A percentile compares a stretch with the other conserved stretches of the same genome.
Conservation (phyloP, 2,888 invertebrate genomes). For the Rhagonycha lutea region DNA sequence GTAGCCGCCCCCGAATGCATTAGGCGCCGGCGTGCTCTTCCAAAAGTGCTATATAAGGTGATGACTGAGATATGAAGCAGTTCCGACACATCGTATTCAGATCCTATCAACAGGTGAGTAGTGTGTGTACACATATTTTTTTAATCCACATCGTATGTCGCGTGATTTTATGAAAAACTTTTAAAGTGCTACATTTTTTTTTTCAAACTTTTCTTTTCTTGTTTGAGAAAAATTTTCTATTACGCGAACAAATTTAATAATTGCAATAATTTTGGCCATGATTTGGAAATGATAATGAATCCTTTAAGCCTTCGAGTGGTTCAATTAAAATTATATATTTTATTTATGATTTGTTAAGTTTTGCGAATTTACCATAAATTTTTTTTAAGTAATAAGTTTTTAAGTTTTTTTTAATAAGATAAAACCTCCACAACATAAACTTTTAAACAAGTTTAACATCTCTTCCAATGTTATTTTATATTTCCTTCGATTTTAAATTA, state of each 20-base stretch:
- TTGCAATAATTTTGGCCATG: neutral
- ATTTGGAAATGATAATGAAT: neutral
- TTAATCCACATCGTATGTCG: neutral
- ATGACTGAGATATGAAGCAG: constrained; percentile 33
- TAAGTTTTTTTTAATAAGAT: no score
- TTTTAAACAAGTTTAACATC: neutral
- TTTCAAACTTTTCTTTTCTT: neutral
- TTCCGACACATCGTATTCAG: constrained; percentile 32
- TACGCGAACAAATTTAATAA: neutral
- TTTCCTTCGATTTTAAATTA: neutral
- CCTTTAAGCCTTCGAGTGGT: neutral
- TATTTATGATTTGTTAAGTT: neutral
- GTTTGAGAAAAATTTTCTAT: neutral
- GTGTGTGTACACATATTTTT: constrained; percentile 3
- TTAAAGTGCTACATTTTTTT: neutral
- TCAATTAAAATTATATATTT: neutral
- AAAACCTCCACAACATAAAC: neutral
- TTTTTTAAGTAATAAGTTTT: no score
- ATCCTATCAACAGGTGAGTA: constrained; percentile 36
- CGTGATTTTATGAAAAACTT: neutral
- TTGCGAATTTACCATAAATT: no score
- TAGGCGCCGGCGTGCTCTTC: constrained; percentile 34
- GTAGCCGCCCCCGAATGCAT: constrained; percentile 27
- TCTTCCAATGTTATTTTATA: neutral
- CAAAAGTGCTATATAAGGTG: constrained; percentile 33